Base-by-base conservation (phyloP, 2,797 vertebrate species). In the Chelonia mydas region DNA sequence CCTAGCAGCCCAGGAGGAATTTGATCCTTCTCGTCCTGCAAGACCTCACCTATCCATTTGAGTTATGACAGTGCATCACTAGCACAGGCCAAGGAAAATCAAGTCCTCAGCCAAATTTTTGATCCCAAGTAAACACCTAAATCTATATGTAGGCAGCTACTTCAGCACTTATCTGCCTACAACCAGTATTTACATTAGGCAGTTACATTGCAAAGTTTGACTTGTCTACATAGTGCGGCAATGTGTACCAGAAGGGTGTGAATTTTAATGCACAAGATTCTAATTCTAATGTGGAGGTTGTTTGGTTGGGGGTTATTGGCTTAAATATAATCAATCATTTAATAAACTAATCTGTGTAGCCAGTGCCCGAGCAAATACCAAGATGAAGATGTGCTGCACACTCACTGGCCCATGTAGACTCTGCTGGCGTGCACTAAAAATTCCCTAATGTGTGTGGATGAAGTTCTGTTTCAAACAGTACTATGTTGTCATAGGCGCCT, bases 91-190 rank as follows among this genome's bases (percentile, higher is more conserved):
- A 84, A 17, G 28, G 8, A 77, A 45, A n/a, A 90, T 53, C 51
- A 83, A 96, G 79, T 9, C 45, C n/a, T 13, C 45, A 76, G 83
- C 49, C 68, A 68, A 78, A 81, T 15, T 93, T 93, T 82, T 96
- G 1, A 81, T 81, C 57, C 89, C 5, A 49, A 31, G 7, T 19
- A 84, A 37, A 5, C 12, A 90, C 53, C 49, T 92, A 90, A 81
- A 96, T 90, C 84, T 81, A 31, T 1, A 57, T 17, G 68, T 59
- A 90, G 77, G 80, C 19, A 54, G 28, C 82, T 86, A 27, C 2
- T 61, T 61, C 59, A 61, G 13, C 59, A 33, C 31, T 13, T 54
- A 54, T 9, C 53, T 54, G 53, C 53, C 53, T 54, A 23, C 19
- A 72, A 41, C 10, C 37, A 41, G n/a, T 72, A 72, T 72, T 72